Conservation (phyloP, 2,113 vertebrate species). For the Ciconia stormi region DNA sequence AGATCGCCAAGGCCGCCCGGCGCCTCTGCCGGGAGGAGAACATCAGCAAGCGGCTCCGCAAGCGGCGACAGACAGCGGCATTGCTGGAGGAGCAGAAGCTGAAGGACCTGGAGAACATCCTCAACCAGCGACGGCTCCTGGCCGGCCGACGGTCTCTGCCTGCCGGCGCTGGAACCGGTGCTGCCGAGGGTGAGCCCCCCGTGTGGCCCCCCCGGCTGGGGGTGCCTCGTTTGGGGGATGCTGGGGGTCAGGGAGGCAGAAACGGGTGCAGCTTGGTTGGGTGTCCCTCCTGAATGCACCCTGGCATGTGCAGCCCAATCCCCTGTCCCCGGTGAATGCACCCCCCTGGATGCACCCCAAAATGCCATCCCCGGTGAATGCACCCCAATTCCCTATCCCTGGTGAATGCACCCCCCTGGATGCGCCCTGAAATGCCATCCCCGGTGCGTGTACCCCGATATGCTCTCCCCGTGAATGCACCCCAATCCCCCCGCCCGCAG, state of each 20-base stretch:
- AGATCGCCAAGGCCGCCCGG: conserved; percentile 84
- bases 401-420: too few relatives aligned
- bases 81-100: conserved; percentile 88
- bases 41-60: conserved; percentile 82
- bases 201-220: fast-evolving
- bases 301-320: not conserved
- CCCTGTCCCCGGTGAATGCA: not conserved
- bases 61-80: conserved; percentile 82
- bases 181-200: conserved; percentile 55
- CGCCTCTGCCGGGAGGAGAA: conserved; percentile 85
- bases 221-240: not conserved
- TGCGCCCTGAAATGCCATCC: not conserved
- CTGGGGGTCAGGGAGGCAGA: not conserved
- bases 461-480: fast-evolving
- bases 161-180: fast-evolving
- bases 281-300: too few relatives aligned
- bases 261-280: not conserved
- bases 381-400: too few relatives aligned
- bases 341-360: not conserved
- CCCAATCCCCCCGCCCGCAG: too few relatives aligned
- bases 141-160: conserved; percentile 53
- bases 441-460: not conserved
- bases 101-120: conserved; percentile 80
- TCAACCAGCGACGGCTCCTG: conserved; percentile 75
- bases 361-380: fast-evolving